These are phyloP conservation scores for Galeruca laticollis DNA, from an alignment of 2,888 invertebrate genomes.

Conservation along the genomic window DNA sequence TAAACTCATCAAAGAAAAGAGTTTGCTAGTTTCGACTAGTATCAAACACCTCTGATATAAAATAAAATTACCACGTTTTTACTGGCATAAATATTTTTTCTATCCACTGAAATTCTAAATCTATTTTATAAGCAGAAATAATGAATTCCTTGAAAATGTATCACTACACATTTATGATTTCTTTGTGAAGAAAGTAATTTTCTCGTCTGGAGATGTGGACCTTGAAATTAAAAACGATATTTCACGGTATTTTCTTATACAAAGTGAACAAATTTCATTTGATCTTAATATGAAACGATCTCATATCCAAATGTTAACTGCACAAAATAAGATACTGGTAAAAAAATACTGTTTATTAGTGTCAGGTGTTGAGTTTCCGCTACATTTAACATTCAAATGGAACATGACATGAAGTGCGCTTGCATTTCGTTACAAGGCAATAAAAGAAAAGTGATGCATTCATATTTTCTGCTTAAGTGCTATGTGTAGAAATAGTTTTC, in stretches of 20 bases:
- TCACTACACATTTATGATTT: neutral
- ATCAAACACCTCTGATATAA: too few relatives aligned
- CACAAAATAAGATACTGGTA: conserved; percentile 5
- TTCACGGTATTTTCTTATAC: conserved; percentile 13
- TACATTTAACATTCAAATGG: conserved; percentile 27
- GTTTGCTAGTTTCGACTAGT: too few relatives aligned
- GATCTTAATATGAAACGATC: conserved; percentile 28
- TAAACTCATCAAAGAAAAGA: too few relatives aligned
- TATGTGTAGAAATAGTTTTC: conserved; percentile 23
- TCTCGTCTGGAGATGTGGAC: conserved; percentile 15
- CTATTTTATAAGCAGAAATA: neutral
- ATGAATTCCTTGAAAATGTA: neutral
- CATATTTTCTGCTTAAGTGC: conserved; percentile 31
- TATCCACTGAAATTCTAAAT: neutral
- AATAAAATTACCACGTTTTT: neutral
- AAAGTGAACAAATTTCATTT: conserved; percentile 18
- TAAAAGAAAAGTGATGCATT: conserved; percentile 21
- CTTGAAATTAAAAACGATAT: conserved; percentile 29
- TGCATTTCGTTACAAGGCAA: conserved; percentile 26
- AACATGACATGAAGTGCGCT: conserved; percentile 31
- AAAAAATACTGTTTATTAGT: conserved; percentile 29
- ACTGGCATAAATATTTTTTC: neutral
- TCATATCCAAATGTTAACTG: conserved; percentile 12
- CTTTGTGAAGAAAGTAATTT: conserved; percentile 8
- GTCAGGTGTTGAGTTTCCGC: conserved; percentile 31